Conservation (phyloP, 2,113 vertebrate species). For the Thunnus thynnus region DNA sequence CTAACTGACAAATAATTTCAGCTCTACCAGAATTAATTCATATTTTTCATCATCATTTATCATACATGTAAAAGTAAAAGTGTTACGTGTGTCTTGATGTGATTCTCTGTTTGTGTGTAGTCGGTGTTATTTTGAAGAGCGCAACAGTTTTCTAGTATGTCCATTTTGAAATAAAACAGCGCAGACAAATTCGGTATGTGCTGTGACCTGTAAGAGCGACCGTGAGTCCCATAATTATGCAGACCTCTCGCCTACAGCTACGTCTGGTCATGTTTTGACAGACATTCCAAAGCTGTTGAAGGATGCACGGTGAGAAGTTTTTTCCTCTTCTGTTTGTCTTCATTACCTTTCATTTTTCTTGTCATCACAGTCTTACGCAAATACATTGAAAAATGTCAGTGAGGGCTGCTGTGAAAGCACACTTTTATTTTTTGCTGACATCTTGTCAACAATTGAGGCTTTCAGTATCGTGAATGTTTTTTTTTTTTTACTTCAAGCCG, state of each 20-base stretch:
- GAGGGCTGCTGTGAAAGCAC: constrained; percentile 34
- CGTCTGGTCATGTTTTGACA: constrained; percentile 76
- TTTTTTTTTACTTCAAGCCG: constrained; percentile 6
- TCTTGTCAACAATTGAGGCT: constrained; percentile 45
- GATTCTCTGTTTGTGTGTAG: neutral
- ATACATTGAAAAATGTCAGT: constrained; percentile 31
- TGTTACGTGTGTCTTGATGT: neutral
- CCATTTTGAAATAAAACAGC: constrained; percentile 30
- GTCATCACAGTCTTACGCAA: constrained; percentile 54
- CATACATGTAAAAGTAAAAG: neutral
- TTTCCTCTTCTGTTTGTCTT: constrained; percentile 60
- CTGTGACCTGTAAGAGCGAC: constrained; percentile 57
- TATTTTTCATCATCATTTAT: too few relatives aligned
- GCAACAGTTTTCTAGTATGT: constrained; percentile 11
- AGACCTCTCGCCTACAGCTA: constrained; percentile 62
- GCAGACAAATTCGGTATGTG: constrained; percentile 60
- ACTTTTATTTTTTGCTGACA: constrained; percentile 20
- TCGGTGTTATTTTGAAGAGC: constrained; percentile 3
- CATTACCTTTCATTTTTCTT: constrained; percentile 62
- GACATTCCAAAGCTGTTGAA: constrained; percentile 69
- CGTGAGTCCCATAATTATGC: constrained; percentile 50
- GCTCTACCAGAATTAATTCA: too few relatives aligned
- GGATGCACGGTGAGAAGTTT: constrained; percentile 52
- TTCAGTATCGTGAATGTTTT: constrained; percentile 22
- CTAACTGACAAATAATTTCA: too few relatives aligned